These are phyloP conservation scores for Sebastiscus albofasciatus DNA, from an alignment of 2,797 vertebrate species.

Conservation along the genomic window DNA sequence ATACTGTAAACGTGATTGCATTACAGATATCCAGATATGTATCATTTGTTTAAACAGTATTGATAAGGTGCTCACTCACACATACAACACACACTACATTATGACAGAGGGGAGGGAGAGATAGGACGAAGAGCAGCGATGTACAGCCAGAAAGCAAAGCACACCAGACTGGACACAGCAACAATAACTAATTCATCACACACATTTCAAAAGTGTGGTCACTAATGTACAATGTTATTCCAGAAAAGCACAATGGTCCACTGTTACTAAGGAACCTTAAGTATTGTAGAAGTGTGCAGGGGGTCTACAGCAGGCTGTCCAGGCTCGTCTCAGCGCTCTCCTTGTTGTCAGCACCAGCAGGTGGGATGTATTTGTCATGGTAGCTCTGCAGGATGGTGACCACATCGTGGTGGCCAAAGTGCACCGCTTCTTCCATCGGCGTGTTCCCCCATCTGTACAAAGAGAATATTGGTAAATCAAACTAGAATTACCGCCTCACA, in stretches of 20 bases:
- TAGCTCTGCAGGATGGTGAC: conserved; percentile 92
- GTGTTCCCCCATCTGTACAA: conserved; percentile 94
- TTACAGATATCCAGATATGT: conserved; percentile 24
- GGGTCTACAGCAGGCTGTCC: conserved; percentile 89
- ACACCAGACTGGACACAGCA: not conserved
- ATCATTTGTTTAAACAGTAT: conserved; percentile 6
- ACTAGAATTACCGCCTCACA: no score
- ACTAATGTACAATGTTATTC: not conserved
- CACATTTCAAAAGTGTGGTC: conserved; percentile 1
- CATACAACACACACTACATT: conserved; percentile 1
- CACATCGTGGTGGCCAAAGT: conserved; percentile 95
- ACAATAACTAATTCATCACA: conserved; percentile 1
- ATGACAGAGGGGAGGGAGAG: not conserved
- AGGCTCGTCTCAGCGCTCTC: conserved; percentile 90
- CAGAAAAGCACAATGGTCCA: not conserved
- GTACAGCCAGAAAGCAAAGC: conserved; percentile 28
- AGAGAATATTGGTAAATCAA: not conserved
- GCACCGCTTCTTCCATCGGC: conserved; percentile 94
- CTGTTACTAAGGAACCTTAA: not conserved
- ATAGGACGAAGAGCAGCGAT: not conserved
- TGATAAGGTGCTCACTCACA: conserved; percentile 14
- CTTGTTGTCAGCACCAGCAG: conserved; percentile 78
- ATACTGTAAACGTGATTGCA: conserved; percentile 20
- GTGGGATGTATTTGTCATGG: conserved; percentile 88
- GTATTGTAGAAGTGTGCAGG: not conserved